phyloP scores from a whole-genome alignment of 2,113 vertebrate species.

The Macquaria australasica region DNA sequence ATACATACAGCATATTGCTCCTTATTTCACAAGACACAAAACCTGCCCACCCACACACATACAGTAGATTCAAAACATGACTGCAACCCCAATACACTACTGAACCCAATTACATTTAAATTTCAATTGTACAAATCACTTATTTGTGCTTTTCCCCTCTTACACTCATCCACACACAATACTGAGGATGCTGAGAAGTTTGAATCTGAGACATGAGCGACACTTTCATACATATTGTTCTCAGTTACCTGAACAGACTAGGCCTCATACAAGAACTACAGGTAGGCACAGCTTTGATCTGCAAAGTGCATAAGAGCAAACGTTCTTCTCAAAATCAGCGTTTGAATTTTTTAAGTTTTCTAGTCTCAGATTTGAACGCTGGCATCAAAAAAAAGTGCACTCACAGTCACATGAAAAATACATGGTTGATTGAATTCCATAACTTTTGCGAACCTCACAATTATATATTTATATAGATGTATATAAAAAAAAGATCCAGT shows the following conservation, averaged over 20 bases:
- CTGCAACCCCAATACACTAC: slow-evolving; percentile 1
- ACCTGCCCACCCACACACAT: slow-evolving; percentile 21
- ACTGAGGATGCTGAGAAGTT: slow-evolving; percentile 12
- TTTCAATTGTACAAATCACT: slow-evolving; percentile 18
- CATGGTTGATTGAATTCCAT: not conserved
- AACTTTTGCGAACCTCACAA: not conserved
- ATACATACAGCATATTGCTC: slow-evolving; percentile 64
- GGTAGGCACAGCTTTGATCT: slow-evolving; percentile 60
- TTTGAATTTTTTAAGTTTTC: not conserved
- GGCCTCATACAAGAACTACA: slow-evolving; percentile 41
- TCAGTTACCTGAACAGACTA: slow-evolving; percentile 30
- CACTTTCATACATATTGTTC: slow-evolving; percentile 29
- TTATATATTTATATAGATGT: not conserved
- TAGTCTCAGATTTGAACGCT: slow-evolving; percentile 14
- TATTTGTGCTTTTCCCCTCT: not conserved
- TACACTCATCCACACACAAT: slow-evolving; percentile 18
- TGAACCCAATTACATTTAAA: slow-evolving; percentile 8
- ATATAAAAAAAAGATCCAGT: not conserved
- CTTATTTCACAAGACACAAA: slow-evolving; percentile 42
- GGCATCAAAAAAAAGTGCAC: not conserved
- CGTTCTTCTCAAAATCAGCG: slow-evolving; percentile 14
- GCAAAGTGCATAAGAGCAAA: slow-evolving; percentile 68
- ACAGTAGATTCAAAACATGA: slow-evolving; percentile 41
- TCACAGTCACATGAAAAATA: slow-evolving; percentile 1
- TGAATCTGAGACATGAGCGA: slow-evolving; percentile 27